A percentile compares a stretch with the other conserved stretches of the same genome.
Evolutionary conservation across 2,888 invertebrate species (phyloP).

Genomic region (Xylota segnis): DNA sequence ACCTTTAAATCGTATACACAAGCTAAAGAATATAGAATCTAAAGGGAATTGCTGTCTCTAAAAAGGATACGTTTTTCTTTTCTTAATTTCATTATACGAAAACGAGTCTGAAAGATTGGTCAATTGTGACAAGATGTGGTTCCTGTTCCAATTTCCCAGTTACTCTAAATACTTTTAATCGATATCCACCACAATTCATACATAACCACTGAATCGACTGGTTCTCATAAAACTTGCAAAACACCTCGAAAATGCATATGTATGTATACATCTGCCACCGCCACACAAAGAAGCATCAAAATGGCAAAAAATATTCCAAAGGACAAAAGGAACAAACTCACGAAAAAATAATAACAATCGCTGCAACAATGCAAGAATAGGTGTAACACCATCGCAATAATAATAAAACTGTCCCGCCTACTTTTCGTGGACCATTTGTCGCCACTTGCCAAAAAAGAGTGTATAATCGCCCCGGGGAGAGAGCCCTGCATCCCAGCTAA

Average conservation of each 20-base stretch:
- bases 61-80: too few relatives aligned
- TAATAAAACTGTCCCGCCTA: conserved; percentile 65
- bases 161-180: too few relatives aligned
- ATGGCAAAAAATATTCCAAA: conserved; percentile 16
- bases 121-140: too few relatives aligned
- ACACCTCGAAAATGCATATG: too few relatives aligned
- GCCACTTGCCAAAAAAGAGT: conserved; percentile 30
- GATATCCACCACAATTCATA: too few relatives aligned
- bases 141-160: too few relatives aligned
- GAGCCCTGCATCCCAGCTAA: background rate
- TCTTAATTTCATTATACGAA: too few relatives aligned
- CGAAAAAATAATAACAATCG: background rate
- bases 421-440: conserved; percentile 55
- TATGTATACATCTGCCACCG: background rate
- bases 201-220: background rate
- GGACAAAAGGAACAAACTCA: background rate
- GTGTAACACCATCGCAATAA: conserved; percentile 44
- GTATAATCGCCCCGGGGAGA: conserved; percentile 18
- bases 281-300: background rate
- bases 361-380: conserved; percentile 19
- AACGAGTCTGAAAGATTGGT: too few relatives aligned
- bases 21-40: too few relatives aligned
- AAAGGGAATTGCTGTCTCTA: too few relatives aligned
- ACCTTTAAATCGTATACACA: too few relatives aligned
- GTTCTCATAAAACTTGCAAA: conserved; percentile 13